Conservation (phyloP, 2,888 invertebrate genomes). For the Glaucopsyche alexis region DNA sequence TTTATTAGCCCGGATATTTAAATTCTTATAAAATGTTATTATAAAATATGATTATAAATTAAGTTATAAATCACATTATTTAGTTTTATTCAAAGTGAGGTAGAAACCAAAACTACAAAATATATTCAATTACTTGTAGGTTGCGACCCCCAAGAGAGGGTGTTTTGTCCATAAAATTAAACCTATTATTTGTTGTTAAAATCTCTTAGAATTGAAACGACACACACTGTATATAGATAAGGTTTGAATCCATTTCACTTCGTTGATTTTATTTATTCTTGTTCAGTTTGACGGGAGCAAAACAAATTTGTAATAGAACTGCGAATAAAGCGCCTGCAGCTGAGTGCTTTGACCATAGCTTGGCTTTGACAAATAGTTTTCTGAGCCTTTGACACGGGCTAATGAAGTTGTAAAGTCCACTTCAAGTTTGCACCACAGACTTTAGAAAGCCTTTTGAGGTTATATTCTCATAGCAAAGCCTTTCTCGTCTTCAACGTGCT, state of each 20-base stretch:
- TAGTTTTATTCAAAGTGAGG: no score
- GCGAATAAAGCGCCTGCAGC: not conserved
- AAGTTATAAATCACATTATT: no score
- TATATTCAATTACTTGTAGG: no score
- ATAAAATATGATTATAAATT: no score
- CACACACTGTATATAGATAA: no score
- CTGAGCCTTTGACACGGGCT: not conserved
- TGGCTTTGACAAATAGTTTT: slow-evolving; percentile 12
- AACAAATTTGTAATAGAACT: not conserved
- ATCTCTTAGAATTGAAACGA: no score
- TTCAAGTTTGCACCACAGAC: not conserved
- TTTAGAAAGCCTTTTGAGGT: not conserved
- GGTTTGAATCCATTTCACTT: not conserved
- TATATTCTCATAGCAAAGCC: not conserved
- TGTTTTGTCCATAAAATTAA: no score
- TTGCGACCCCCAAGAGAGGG: no score
- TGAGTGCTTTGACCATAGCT: not conserved
- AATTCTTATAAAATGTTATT: no score
- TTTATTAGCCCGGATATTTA: no score
- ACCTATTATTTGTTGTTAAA: no score
- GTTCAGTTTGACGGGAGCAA: not conserved
- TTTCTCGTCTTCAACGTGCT: not conserved
- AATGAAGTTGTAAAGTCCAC: slow-evolving; percentile 9
- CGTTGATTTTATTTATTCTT: not conserved
- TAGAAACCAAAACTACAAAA: no score